A percentile compares a stretch with the other conserved stretches of the same genome.
These are phyloP conservation scores for Entelurus aequoreus DNA, from an alignment of 2,113 vertebrate genomes.

Conservation along the genomic window DNA sequence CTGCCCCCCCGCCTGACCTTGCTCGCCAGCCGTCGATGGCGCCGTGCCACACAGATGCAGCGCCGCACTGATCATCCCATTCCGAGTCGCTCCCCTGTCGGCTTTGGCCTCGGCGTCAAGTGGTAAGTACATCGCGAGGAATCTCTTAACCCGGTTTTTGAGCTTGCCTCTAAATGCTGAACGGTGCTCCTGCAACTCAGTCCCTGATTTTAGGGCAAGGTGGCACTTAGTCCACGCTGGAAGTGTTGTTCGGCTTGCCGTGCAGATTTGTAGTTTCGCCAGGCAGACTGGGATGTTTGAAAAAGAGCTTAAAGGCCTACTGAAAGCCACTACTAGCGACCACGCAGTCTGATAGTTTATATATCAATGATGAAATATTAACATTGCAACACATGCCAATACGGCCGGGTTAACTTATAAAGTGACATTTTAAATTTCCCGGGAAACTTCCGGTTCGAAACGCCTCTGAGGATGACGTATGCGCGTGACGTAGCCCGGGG, in stretches of 20 bases:
- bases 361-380: too few relatives aligned
- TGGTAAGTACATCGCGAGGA: conserved; percentile 17
- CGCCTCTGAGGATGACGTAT: too few relatives aligned
- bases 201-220: conserved; percentile 43
- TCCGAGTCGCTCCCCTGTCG: conserved; percentile 33
- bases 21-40: conserved; percentile 16
- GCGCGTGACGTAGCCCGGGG: too few relatives aligned
- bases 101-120: background rate
- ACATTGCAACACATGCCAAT: too few relatives aligned
- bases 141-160: conserved; percentile 48
- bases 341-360: too few relatives aligned
- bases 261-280: conserved; percentile 10
- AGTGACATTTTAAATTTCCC: too few relatives aligned
- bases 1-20: conserved; percentile 28
- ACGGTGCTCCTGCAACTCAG: conserved; percentile 36
- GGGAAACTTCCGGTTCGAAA: too few relatives aligned
- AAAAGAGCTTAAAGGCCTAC: background rate
- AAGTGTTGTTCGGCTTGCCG: conserved; percentile 43
- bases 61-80: conserved; percentile 47
- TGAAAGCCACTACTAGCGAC: too few relatives aligned
- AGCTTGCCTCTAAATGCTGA: conserved; percentile 18
- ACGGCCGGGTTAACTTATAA: too few relatives aligned
- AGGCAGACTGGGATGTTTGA: background rate
- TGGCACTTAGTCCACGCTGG: background rate
- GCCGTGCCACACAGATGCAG: background rate